Evolutionary conservation across 2,113 vertebrate species (phyloP), one percentile per base, ranked within the genome.

Genomic region (Amblyopsis rosae): DNA sequence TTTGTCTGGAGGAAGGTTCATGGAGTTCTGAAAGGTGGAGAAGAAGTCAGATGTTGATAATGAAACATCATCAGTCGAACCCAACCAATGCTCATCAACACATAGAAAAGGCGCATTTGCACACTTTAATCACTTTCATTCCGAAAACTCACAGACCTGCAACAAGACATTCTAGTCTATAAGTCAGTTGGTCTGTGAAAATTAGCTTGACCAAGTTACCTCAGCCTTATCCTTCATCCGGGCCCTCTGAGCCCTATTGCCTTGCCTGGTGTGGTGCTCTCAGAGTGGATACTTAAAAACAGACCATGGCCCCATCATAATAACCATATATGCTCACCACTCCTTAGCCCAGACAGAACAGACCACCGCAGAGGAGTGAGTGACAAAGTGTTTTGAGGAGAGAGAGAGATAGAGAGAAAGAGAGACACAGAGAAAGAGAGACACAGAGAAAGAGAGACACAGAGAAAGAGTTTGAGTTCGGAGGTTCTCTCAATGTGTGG

Each of bases 1-100:
- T 87, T 99, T 99, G 92, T 99, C 98, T 7, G 97, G 98, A 4
- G 98, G 98, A 84, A 99, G 90, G 91, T 99, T 99, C 98, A 99
- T 99, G 0, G 96, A 96, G 82, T 95, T 99, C 98, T 99, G 93
- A 3, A 85, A 78, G 74, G 80, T 48, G 90, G 59, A 67, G 15
- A 61, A 53, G 50, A 3, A 55, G 12, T 77, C 59, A 67, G 9
- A 69, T 65, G 67, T 54, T 59, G 50, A 35, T 59, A 56, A 77
- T 61, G 59, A 76, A 67, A 63, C 41, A 55, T 7, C n/a, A 73
- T 62, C 67, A 26, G 13, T 41, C 1, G 1, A 41, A 41, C 35
- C 35, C 35, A 41, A 41, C 4, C 35, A 41, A 41, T 41, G 35
- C 2, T 41, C 35, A 41, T 5, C 35, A 41, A 41, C 35, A 41